Conservation (phyloP, 92 coral and sea anemone genomes). For the Desmophyllum pertusum region DNA sequence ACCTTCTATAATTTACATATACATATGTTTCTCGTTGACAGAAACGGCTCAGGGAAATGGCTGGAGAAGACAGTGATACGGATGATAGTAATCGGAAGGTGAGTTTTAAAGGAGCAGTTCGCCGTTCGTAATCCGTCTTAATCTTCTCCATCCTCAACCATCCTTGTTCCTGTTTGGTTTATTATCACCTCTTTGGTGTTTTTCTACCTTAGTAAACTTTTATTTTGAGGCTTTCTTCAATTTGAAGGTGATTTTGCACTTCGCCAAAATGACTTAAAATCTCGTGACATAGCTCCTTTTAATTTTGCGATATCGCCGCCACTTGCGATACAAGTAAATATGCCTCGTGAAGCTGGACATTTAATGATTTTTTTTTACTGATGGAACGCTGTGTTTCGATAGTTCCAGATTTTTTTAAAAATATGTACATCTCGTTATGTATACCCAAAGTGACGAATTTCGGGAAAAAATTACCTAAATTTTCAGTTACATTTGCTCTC, state of each 20-base stretch:
- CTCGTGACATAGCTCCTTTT: no score
- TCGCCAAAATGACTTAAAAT: no score
- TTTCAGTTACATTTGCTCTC: background rate
- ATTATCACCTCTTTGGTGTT: no score
- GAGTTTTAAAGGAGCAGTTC: no score
- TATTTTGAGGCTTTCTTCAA: no score
- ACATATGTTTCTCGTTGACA: background rate
- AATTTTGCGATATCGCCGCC: background rate
- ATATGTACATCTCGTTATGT: background rate
- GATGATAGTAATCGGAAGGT: slow-evolving; percentile 28
- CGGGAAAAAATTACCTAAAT: background rate
- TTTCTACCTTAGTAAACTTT: no score
- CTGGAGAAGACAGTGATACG: slow-evolving; percentile 26
- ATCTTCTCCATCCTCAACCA: no score
- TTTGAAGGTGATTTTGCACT: no score
- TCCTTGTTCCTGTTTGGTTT: no score
- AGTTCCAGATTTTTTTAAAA: background rate
- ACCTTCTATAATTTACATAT: background rate
- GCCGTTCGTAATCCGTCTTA: no score
- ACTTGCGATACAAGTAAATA: background rate
- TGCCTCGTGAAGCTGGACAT: background rate
- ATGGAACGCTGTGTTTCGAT: background rate
- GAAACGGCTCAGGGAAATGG: slow-evolving; percentile 27
- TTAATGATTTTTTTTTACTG: background rate
- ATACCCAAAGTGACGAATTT: background rate